Evolutionary conservation across 2,797 vertebrate species (phyloP).

Genomic region (Thripadectes ignobilis): DNA sequence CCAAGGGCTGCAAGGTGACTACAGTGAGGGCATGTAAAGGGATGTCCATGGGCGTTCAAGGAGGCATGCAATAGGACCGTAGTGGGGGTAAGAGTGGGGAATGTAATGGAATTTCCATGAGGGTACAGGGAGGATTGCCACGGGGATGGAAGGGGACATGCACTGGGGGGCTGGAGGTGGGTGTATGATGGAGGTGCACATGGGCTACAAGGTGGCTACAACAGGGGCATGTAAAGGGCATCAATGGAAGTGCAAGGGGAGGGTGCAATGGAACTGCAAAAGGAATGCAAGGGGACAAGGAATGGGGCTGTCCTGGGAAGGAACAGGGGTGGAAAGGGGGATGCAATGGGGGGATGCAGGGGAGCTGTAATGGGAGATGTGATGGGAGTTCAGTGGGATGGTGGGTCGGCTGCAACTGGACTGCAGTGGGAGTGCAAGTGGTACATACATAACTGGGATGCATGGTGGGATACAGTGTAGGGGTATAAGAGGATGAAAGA

Average conservation of each 20-base stretch:
- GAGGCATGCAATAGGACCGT: neutral
- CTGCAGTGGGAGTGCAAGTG: too few relatives aligned
- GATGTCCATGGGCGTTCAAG: neutral
- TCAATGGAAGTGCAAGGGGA: too few relatives aligned
- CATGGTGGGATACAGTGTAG: fast-evolving
- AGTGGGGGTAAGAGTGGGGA: neutral
- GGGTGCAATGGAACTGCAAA: neutral
- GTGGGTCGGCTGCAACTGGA: neutral
- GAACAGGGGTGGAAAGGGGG: neutral
- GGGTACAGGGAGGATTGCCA: neutral
- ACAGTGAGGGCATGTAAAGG: fast-evolving
- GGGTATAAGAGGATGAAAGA: neutral
- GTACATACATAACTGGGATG: fast-evolving
- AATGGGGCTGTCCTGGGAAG: neutral
- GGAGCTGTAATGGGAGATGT: neutral
- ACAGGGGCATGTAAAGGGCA: neutral
- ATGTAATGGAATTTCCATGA: neutral
- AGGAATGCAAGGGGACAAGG: too few relatives aligned
- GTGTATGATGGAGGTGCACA: neutral
- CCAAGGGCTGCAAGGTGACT: neutral
- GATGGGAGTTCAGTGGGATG: neutral
- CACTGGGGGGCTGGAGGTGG: neutral
- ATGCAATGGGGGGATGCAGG: neutral
- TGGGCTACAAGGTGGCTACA: neutral
- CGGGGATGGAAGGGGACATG: neutral